phyloP scores from a whole-genome alignment of 2,797 vertebrate species.

The Sebastes trivittatus region DNA sequence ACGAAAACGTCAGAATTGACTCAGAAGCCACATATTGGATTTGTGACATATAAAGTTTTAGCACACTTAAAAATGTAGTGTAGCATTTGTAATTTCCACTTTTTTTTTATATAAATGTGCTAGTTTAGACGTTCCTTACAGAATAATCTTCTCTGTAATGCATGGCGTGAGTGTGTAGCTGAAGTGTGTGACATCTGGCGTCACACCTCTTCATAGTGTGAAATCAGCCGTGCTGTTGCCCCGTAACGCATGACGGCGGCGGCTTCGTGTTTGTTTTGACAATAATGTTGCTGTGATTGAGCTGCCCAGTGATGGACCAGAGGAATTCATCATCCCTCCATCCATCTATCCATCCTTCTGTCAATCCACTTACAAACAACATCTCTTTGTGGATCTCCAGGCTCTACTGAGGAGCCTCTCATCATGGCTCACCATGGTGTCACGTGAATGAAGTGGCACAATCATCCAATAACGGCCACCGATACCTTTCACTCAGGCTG shows the following conservation, averaged over 20 bases:
- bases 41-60: background rate
- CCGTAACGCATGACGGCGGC: background rate
- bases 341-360: background rate
- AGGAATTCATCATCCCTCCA: background rate
- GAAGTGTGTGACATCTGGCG: conserved; percentile 36
- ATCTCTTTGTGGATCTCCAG: background rate
- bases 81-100: background rate
- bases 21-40: background rate
- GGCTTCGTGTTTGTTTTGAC: conserved; percentile 11
- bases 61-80: background rate
- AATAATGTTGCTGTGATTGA: conserved; percentile 16
- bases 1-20: background rate
- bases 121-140: background rate
- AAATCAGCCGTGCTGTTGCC: conserved; percentile 37
- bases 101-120: background rate
- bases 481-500: background rate
- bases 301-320: background rate
- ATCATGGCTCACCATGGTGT: background rate
- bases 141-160: background rate
- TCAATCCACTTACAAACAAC: background rate
- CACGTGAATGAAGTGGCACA: background rate
- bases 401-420: background rate
- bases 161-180: background rate
- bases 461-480: background rate
- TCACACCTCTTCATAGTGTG: conserved; percentile 27